Base-by-base conservation (phyloP, 2,113 vertebrate genomes). In the Epinephelus fuscoguttatus region DNA sequence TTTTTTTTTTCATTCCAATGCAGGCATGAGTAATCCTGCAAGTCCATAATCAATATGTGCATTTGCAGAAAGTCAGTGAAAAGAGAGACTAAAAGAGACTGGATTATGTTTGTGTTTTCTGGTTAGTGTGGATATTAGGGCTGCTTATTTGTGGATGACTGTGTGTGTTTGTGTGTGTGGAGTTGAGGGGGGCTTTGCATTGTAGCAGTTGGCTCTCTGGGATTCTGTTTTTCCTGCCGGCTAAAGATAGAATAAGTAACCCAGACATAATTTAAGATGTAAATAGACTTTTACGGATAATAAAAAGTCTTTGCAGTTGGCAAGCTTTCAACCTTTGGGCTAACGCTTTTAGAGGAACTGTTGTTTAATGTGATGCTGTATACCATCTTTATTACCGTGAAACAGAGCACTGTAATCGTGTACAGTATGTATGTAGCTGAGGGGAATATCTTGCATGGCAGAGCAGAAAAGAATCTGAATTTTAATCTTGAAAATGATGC, bases 11-110 rank as follows among this genome's bases (percentile, higher is more conserved):
- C 72, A 59, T 33, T 75, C 5, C 14, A 69, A 74, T 30, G 56
- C 71, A 37, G 70, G 40, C 21, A 42, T 40, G 70, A 80, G 56
- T 66, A 89, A 86, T 82, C 80, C 76, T 60, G 59, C 67, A 62
- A 84, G 53, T 69, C 74, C 73, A 67, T 81, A 71, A 93, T 87
- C 80, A 11, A 87, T 90, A 78, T 37, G 14, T 78, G 56, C 50
- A 75, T 85, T 85, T 84, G 60, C 40, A 75, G 19, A 82, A 62
- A 78, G 60, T 66, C 70, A 23, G 40, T 42, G 14, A 72, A 45
- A 45, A 17, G 66, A 71, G 60, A 71, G 76, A 47, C 23, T 12
- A 37, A 27, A 15, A 66, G 64, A 49, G 49, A 78, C 56, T 68
- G 64, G 49, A 73, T 42, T 74, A 57, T 49, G 15, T 75, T 50